Conservation (phyloP, 2,113 vertebrate genomes). For the Saccopteryx leptura region DNA sequence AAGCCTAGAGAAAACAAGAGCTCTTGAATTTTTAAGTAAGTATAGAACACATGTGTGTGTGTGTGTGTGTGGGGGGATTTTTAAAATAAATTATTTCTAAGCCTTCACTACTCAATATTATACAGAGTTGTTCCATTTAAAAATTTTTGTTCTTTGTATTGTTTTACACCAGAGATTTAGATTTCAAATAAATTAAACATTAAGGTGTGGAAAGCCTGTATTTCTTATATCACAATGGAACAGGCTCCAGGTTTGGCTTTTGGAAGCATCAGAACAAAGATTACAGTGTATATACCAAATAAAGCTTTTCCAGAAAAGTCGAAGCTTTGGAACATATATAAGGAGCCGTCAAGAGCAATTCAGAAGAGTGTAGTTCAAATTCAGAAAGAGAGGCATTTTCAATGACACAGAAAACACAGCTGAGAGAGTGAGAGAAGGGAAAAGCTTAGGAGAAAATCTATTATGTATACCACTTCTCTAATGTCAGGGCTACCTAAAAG, state of each 20-base stretch:
- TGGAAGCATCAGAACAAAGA: background rate
- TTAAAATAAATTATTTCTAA: background rate
- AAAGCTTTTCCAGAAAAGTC: background rate
- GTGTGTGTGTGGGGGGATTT: background rate
- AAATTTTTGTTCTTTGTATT: background rate
- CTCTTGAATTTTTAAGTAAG: background rate
- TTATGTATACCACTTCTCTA: background rate
- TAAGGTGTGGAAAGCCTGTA: background rate
- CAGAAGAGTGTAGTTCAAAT: background rate
- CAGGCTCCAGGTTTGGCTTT: background rate
- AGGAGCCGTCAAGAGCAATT: background rate
- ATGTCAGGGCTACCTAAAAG: background rate
- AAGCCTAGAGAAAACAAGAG: background rate
- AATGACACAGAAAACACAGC: background rate
- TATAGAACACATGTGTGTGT: background rate
- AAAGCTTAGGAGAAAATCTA: background rate
- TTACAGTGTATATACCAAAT: background rate
- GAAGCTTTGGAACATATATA: background rate
- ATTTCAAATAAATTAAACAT: background rate
- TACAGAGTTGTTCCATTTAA: background rate
- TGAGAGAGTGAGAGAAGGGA: background rate
- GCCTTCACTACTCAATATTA: background rate
- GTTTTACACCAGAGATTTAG: conserved; percentile 3
- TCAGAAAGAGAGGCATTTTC: background rate
- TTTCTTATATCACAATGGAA: background rate